Evolutionary conservation across 2,797 vertebrate species (phyloP).

Genomic region (Philypnodon macrostomus): DNA sequence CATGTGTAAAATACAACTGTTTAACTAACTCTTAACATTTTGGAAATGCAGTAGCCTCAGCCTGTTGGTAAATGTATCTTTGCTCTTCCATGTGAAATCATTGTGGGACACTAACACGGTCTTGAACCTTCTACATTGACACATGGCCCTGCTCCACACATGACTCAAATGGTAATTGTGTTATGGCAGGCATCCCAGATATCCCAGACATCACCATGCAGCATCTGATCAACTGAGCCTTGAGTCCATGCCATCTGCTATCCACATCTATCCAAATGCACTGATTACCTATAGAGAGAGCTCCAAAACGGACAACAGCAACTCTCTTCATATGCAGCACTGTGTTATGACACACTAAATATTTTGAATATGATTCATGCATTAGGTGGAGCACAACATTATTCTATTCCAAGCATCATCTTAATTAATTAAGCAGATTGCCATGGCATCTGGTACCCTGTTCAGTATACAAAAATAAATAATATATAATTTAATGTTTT

Average conservation of each 20-base stretch:
- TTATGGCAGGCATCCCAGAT: constrained; percentile 39
- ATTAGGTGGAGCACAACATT: constrained; percentile 7
- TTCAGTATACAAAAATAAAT: constrained; percentile 19
- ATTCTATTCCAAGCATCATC: constrained; percentile 20
- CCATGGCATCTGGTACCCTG: constrained; percentile 36
- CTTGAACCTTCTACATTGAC: constrained; percentile 8
- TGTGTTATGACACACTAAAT: constrained; percentile 2
- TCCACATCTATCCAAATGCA: constrained; percentile 45
- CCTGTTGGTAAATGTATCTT: neutral
- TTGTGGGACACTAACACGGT: neutral
- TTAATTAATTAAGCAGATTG: constrained; percentile 20
- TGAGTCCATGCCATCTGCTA: constrained; percentile 43
- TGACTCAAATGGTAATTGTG: constrained; percentile 28
- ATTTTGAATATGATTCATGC: neutral
- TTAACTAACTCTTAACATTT: too few species aligned
- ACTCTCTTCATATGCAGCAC: constrained; percentile 26
- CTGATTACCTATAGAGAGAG: constrained; percentile 46
- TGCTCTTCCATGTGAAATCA: constrained; percentile 3
- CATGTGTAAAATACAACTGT: too few species aligned
- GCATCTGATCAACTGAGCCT: constrained; percentile 46
- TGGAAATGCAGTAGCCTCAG: too few species aligned
- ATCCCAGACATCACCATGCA: constrained; percentile 28
- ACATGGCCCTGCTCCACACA: constrained; percentile 15
- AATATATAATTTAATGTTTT: neutral
- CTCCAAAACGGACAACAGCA: constrained; percentile 28